Evolutionary conservation across 2,888 invertebrate genomes (phyloP), one percentile per base, ranked within the genome.

Genomic region (Panorpa germanica): DNA sequence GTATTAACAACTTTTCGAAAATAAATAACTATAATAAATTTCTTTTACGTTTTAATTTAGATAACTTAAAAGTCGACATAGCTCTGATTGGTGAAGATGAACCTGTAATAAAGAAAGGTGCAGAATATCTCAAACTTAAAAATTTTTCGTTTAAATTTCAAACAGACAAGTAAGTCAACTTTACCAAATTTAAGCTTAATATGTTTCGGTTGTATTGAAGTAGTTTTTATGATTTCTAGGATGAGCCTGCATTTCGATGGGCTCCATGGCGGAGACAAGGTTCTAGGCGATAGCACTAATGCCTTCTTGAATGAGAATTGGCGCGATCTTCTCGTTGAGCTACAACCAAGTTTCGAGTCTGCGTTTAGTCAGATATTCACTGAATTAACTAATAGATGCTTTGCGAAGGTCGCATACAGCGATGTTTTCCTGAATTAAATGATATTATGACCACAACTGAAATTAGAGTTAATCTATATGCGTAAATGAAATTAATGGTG

Each of bases 241-340:
- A 29, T 46, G 2, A 38, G 38, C 20, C 40, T 45, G 11, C 7
- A 45, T 17, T 50, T 57, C 10, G 46, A 42, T 4, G 50, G 52
- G 34, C 42, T 61, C 3, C 60, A 59, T 34, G 53, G 56, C 34
- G 58, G 57, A 1, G 48, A 59, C 26, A 50, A 51, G 38, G 46
- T 45, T 8, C 37, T 57, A 23, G 53, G 59, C 3, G 53, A 57
- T 18, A 55, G 49, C 28, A 53, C 56, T 49, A 60, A 60, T 39
- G 28, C 34, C 3, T 55, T 61, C 35, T 37, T 61, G 4, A 61
- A 60, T 41, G 57, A 59, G 17, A 61, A 61, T 38, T 58, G 58
- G 57, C 19, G 36, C 11, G 51, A 52, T 2, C 49, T 61, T 21
- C 53, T 50, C 24, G 36, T 34, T 12, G 59, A 60, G 39, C 38